Evolutionary conservation across 2,113 vertebrate species (phyloP).

Genomic region (Lepisosteus oculatus): DNA sequence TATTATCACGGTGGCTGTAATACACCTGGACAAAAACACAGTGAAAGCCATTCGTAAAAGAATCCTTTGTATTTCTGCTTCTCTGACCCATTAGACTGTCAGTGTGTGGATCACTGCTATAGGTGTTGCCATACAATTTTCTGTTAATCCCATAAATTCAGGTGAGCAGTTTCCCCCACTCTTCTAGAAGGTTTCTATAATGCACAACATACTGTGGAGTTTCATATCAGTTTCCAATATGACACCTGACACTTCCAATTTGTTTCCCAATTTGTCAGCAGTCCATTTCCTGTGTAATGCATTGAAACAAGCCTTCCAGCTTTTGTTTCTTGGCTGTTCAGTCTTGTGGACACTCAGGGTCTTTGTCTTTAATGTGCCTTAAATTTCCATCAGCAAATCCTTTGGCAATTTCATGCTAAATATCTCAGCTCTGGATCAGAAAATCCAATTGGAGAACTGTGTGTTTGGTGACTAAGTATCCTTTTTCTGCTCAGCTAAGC

Average conservation of each 20-base stretch:
- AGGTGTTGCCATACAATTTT: background rate
- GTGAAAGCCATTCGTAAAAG: too few species aligned
- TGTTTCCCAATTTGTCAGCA: slow-evolving; percentile 24
- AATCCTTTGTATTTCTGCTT: too few species aligned
- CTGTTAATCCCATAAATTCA: slow-evolving; percentile 3
- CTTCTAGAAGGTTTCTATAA: background rate
- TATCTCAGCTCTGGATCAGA: background rate
- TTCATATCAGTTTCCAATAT: slow-evolving; percentile 20
- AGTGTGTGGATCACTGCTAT: slow-evolving; percentile 2
- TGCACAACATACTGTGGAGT: background rate
- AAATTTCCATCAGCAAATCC: background rate
- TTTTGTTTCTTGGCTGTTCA: background rate
- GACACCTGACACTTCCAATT: slow-evolving; percentile 32
- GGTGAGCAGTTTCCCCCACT: background rate
- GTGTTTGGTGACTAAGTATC: background rate
- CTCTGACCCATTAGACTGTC: too few species aligned
- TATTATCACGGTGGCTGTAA: too few species aligned
- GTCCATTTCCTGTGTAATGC: slow-evolving; percentile 21
- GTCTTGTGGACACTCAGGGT: background rate
- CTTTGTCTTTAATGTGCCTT: background rate
- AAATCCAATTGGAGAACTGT: background rate
- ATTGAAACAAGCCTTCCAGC: background rate
- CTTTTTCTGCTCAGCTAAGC: background rate
- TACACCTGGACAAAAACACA: too few species aligned
- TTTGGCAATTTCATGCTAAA: slow-evolving; percentile 7